Base-by-base conservation (phyloP, 2,113 vertebrate species). In the Noctilio leporinus region DNA sequence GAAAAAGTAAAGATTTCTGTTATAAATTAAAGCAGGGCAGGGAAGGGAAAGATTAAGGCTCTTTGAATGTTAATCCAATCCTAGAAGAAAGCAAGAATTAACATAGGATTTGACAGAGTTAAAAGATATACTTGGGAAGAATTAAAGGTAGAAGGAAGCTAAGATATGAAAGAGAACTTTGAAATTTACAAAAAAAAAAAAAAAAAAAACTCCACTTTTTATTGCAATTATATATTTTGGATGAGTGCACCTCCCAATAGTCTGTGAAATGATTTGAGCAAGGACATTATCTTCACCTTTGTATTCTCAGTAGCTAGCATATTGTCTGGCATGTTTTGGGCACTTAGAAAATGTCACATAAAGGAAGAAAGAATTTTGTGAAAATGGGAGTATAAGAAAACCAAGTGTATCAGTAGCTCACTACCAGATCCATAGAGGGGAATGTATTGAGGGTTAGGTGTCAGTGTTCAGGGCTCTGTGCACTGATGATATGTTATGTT, bases 1-100 rank as follows among this genome's bases (percentile, higher is more conserved):
- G 62, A 64, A 53, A 80, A 91, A 57, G 10, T 38, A 49, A 93
- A 84, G 3, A 70, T 76, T 70, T 85, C 43, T 51, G 3, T 65
- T 64, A 75, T 38, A 78, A 77, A 81, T 47, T 49, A 81, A 88
- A 81, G 67, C n/a, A 4, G 12, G 33, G 1, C 33, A 28, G 22
- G 26, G 22, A 17, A 92, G 28, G 45, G 22, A 59, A 90, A 14
- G 4, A 51, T 53, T 57, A 72, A 43, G 17, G 0, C 24, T 53
- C 24, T 55, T 94, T 69, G 80, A 84, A 86, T 83, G 96, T 51
- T 91, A 91, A 93, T 78, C 33, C 28, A 77, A 55, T 91, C 33
- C 40, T 75, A 91, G 47, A 91, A 96, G 64, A 97, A 96, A 96
- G 86, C 11, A 88, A 62, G n/a, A 65, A 35, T 65, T n/a, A n/a